Base-by-base conservation (phyloP, 35 echinoderm and acorn worm species). In the Amphiura filiformis region DNA sequence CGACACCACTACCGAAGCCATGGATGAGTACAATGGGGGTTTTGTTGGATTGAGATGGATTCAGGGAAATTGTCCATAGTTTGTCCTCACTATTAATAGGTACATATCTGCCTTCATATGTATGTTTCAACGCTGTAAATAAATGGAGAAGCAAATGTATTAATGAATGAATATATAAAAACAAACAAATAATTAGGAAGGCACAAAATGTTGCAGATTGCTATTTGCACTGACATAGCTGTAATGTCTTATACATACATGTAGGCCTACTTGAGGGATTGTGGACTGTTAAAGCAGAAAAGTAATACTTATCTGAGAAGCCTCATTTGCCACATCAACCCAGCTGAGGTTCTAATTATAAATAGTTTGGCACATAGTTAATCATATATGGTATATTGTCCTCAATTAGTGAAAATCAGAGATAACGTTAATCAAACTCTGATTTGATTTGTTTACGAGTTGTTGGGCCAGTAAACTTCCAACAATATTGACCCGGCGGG, bases 11-110 rank as follows among this genome's bases (percentile, higher is more conserved):
- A 4, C 52, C 96, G 76, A 99, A 95, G 0, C 96, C 96, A 79
- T 99, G 96, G 26, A 99, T 49, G 13, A 99, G 90, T 11, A 99
- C 96, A 22, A 92, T 56, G 0, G 96, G 93, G 13, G 90, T 99
- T 81, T 92, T 94, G 18, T 79, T 75, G 0, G 87, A 90, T 14
- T 95, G 44, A 18, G 39, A 52, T 1, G 93, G 90, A 31, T 99
- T 92, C 20, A 99, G 56, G 36, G 85, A 77, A 0, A 94, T 37
- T 20, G 96, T 99, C 91, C 96, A 86, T 47, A 99, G 87, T 88
- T 89, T 80, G 44, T 92, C 87, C 33, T 80, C 78, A 17, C 64
- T 77, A 56, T 90, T 94, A 32, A 90, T 90, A 34, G 65, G 80
- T 30, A 95, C 96, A 92, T 92, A 99, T 31, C 86, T 75, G 40